phyloP scores from a whole-genome alignment of 2,888 invertebrate species.

The Agonum fuliginosum region DNA sequence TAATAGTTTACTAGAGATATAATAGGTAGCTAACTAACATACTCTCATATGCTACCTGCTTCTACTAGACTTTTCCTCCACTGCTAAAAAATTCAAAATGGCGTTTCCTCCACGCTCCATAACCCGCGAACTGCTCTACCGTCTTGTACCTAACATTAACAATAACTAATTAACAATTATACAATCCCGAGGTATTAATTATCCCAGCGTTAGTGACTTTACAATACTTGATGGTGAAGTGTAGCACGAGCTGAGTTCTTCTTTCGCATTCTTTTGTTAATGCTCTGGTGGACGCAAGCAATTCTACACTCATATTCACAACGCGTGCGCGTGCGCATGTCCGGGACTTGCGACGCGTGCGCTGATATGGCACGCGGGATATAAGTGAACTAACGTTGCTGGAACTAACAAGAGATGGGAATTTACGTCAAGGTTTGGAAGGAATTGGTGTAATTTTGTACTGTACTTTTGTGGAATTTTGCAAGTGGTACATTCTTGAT shows the following conservation, averaged over 20 bases:
- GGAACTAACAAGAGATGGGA: constrained; percentile 3
- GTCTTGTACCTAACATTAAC: constrained; percentile 30
- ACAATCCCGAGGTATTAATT: constrained; percentile 42
- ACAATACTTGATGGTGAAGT: not conserved
- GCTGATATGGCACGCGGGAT: not conserved
- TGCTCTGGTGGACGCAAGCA: constrained; percentile 41
- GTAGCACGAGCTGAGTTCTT: constrained; percentile 25
- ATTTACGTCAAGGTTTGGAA: not conserved
- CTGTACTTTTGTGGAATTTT: no score
- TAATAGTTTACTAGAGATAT: no score
- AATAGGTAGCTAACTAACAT: no score
- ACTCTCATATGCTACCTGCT: no score
- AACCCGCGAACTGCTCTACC: not conserved
- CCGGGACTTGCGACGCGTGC: constrained; percentile 25
- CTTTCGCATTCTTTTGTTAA: constrained; percentile 36
- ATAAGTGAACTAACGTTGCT: constrained; percentile 32
- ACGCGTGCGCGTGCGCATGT: constrained; percentile 14
- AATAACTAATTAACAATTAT: constrained; percentile 53
- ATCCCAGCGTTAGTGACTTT: not conserved
- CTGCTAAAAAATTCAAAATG: constrained; percentile 54
- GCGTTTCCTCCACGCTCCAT: constrained; percentile 16
- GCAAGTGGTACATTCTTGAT: no score
- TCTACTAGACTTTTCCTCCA: no score
- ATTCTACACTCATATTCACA: constrained; percentile 1
- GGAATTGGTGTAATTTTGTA: not conserved